Percentiles rank a stretch among this genome's conserved stretches.
These are phyloP conservation scores for Thalpophila matura DNA, from an alignment of 2,888 invertebrate species.

Conservation along the genomic window DNA sequence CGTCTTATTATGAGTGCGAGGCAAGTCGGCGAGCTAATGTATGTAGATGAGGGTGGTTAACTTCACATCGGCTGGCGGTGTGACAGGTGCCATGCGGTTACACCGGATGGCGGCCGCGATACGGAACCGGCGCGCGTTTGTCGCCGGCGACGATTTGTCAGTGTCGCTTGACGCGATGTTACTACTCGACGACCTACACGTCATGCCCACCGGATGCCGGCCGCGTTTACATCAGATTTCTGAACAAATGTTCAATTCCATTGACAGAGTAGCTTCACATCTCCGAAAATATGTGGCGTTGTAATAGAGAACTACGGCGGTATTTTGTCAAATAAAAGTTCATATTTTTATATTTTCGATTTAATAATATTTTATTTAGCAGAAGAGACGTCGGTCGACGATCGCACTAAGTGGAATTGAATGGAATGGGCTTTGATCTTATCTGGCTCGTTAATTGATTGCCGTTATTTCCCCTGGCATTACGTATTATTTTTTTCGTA, in stretches of 20 bases:
- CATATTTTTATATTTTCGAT: too few species aligned
- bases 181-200: constrained; percentile 40
- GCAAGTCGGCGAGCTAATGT: constrained; percentile 43
- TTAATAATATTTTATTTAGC: constrained; percentile 30
- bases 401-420: constrained; percentile 31
- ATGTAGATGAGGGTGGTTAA: constrained; percentile 56
- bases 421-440: constrained; percentile 43
- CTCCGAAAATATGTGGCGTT: too few species aligned
- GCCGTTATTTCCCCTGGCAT: constrained; percentile 30
- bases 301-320: too few species aligned
- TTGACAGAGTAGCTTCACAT: not conserved
- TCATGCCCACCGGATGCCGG: constrained; percentile 42
- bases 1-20: constrained; percentile 20
- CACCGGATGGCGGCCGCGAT: constrained; percentile 42
- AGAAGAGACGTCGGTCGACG: constrained; percentile 24
- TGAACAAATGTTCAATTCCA: constrained; percentile 31
- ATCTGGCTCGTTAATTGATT: constrained; percentile 41
- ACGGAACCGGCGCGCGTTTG: constrained; percentile 44
- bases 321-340: too few species aligned
- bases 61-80: constrained; percentile 37
- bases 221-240: constrained; percentile 41
- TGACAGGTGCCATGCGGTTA: constrained; percentile 62
- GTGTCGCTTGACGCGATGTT: constrained; percentile 53
- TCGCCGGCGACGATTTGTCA: constrained; percentile 64
- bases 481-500: constrained; percentile 37